A percentile compares a stretch with the other conserved stretches of the same genome.
phyloP scores from a whole-genome alignment of 2,113 vertebrate species.

The Nibea albiflora region DNA sequence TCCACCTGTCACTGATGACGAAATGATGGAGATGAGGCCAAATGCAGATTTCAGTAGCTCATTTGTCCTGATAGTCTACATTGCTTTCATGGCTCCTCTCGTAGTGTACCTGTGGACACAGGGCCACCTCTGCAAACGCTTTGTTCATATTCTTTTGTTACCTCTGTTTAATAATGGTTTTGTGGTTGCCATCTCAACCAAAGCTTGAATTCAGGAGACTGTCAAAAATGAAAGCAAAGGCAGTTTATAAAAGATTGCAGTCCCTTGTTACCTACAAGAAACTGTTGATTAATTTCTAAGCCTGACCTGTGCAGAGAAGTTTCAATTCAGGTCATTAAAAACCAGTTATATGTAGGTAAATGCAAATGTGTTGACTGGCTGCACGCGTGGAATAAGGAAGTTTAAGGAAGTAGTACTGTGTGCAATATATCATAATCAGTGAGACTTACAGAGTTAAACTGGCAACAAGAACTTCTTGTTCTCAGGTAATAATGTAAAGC shows the following conservation, averaged over 20 bases:
- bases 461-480: neutral
- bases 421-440: neutral
- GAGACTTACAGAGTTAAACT: neutral
- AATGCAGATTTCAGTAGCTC: constrained; percentile 18
- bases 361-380: neutral
- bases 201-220: neutral
- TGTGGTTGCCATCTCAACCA: neutral
- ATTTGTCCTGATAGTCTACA: neutral
- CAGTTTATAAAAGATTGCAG: neutral
- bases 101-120: neutral
- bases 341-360: neutral
- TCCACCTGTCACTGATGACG: constrained; percentile 14
- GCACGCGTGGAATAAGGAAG: neutral
- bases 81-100: neutral
- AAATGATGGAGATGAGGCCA: neutral
- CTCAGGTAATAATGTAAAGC: neutral
- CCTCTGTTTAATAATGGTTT: neutral
- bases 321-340: too few relatives aligned
- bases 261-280: neutral
- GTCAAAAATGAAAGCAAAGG: constrained; percentile 20
- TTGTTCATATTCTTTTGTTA: constrained; percentile 17
- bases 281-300: too few relatives aligned
- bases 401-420: neutral
- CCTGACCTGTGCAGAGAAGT: too few relatives aligned
- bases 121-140: neutral